Percentiles rank a stretch among this genome's conserved stretches.
phyloP scores from a whole-genome alignment of 2,797 vertebrate species.

The Hephaestus fuliginosus region DNA sequence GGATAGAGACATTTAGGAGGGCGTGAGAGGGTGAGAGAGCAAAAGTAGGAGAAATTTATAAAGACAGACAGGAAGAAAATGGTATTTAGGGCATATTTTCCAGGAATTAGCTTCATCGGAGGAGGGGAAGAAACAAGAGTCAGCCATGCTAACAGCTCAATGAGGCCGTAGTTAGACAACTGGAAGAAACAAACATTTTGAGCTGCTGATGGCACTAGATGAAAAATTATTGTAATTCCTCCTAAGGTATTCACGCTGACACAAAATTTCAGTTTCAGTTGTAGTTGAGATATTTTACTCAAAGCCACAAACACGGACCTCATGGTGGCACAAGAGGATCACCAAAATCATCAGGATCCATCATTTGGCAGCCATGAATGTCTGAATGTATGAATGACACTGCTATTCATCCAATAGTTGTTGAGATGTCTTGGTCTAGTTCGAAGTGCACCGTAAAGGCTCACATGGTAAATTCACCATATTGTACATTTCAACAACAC shows the following conservation, averaged over 20 bases:
- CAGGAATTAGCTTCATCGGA: background rate
- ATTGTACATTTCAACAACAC: background rate
- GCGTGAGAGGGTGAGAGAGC: conserved; percentile 3
- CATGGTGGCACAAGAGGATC: background rate
- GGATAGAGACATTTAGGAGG: conserved; percentile 1
- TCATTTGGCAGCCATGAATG: background rate
- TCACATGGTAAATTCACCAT: background rate
- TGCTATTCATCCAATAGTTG: no score
- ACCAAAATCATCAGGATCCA: background rate
- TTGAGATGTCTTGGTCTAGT: background rate
- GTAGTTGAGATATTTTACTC: background rate
- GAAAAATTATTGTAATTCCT: background rate
- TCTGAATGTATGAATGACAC: background rate
- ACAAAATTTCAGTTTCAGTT: background rate
- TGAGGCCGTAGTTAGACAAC: no score
- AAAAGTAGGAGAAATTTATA: background rate
- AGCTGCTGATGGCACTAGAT: no score
- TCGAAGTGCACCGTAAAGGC: no score
- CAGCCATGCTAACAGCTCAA: background rate
- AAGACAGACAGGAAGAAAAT: background rate
- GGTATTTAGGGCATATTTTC: background rate
- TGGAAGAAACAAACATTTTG: background rate
- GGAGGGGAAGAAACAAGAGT: background rate
- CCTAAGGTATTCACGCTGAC: background rate
- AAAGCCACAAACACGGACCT: background rate